Evolutionary conservation across 2,888 invertebrate species (phyloP).

Genomic region (Trypoxylon attenuatum): DNA sequence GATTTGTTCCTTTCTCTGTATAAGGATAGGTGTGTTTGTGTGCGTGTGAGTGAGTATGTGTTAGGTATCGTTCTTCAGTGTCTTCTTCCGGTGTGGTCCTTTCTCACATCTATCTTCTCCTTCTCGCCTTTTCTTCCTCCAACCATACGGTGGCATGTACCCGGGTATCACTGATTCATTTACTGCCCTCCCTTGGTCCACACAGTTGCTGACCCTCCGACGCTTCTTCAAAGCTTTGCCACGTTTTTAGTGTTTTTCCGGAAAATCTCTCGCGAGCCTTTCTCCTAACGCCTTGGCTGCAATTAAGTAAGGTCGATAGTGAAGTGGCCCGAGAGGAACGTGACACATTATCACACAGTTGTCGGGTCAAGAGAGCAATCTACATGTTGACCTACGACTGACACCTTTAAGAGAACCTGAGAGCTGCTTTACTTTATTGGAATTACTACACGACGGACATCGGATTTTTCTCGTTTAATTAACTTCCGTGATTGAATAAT

Average conservation of each 20-base stretch:
- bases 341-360: not conserved
- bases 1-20: not conserved
- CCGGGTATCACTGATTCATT: not conserved
- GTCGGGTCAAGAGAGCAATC: too few relatives aligned
- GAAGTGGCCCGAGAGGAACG: not conserved
- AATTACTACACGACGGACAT: too few relatives aligned
- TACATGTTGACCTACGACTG: too few relatives aligned
- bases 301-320: not conserved
- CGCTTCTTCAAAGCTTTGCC: not conserved
- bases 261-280: too few relatives aligned
- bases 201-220: too few relatives aligned
- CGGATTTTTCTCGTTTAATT: too few relatives aligned
- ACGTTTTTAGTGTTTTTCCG: not conserved
- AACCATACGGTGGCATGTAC: too few relatives aligned
- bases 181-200: too few relatives aligned
- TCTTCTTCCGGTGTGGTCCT: not conserved
- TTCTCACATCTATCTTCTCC: not conserved
- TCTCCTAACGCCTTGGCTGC: too few relatives aligned
- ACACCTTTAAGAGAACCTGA: too few relatives aligned
- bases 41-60: not conserved
- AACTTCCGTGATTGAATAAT: too few relatives aligned
- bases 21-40: not conserved
- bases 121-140: not conserved
- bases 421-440: too few relatives aligned
- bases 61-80: not conserved